These are phyloP conservation scores for Trissolcus basalis DNA, from an alignment of 1,140 invertebrate species.

Conservation along the genomic window DNA sequence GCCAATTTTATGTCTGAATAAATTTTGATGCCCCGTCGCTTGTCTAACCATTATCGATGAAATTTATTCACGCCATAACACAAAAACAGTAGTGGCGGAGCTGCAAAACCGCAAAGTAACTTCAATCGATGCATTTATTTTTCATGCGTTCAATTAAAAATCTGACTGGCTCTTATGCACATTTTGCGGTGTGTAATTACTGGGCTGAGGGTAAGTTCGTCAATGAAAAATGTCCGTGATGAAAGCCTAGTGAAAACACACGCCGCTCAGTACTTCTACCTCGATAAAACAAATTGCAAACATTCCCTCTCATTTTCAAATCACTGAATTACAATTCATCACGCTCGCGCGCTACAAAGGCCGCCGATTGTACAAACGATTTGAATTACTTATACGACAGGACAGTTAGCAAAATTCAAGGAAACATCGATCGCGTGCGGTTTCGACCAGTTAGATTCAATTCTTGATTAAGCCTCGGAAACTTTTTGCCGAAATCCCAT, in stretches of 20 bases:
- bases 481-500: slow-evolving; percentile 25
- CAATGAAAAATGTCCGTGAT: slow-evolving; percentile 13
- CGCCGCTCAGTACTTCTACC: not conserved
- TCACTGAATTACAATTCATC: slow-evolving; percentile 39
- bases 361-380: slow-evolving; percentile 27
- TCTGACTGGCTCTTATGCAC: slow-evolving; percentile 1
- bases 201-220: slow-evolving; percentile 7
- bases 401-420: slow-evolving; percentile 36
- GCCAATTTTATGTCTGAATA: slow-evolving; percentile 1
- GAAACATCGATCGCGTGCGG: slow-evolving; percentile 47
- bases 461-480: slow-evolving; percentile 40
- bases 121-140: slow-evolving; percentile 23
- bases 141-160: slow-evolving; percentile 30
- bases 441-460: slow-evolving; percentile 35
- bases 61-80: no score
- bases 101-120: slow-evolving; percentile 13
- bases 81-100: no score
- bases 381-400: slow-evolving; percentile 40
- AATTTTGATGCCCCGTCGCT: not conserved
- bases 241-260: no score
- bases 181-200: slow-evolving; percentile 16
- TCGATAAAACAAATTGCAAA: slow-evolving; percentile 22
- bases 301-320: slow-evolving; percentile 29
- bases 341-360: slow-evolving; percentile 13
- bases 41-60: no score